Conservation (phyloP, 1,140 invertebrate species). For the Asbolus verrucosus region DNA sequence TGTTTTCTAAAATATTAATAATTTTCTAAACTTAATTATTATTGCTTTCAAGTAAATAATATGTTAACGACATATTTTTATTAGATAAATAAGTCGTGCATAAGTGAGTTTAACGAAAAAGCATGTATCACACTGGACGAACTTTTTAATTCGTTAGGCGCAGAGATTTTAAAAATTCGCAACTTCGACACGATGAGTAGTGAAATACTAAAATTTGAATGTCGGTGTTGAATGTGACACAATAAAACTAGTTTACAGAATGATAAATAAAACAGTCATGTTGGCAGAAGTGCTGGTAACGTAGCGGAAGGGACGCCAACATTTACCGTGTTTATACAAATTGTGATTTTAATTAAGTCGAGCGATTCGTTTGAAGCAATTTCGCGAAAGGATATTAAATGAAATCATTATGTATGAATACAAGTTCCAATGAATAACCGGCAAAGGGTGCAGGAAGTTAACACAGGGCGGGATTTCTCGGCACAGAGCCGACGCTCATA, state of each 20-base stretch:
- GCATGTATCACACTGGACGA: no score
- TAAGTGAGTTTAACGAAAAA: no score
- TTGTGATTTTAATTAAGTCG: slow-evolving; percentile 51
- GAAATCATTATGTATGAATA: slow-evolving; percentile 54
- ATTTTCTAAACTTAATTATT: no score
- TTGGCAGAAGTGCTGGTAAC: background rate
- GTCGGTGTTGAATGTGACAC: background rate
- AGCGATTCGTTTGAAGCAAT: slow-evolving; percentile 50
- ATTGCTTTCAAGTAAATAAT: no score
- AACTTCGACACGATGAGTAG: no score
- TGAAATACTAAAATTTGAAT: background rate
- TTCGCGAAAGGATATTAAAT: slow-evolving; percentile 50
- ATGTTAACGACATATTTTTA: no score
- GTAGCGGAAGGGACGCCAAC: background rate
- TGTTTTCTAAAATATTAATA: no score
- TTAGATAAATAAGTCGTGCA: no score
- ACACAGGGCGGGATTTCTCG: slow-evolving; percentile 35
- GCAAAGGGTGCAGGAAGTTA: slow-evolving; percentile 38
- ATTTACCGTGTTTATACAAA: slow-evolving; percentile 44
- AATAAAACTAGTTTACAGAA: background rate
- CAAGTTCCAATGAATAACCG: slow-evolving; percentile 49
- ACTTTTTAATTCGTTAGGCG: no score
- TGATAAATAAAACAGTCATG: background rate
- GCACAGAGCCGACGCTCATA: slow-evolving; percentile 54
- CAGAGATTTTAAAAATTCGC: no score